Conservation (phyloP, 2,888 invertebrate genomes). For the Plebejus melissa region DNA sequence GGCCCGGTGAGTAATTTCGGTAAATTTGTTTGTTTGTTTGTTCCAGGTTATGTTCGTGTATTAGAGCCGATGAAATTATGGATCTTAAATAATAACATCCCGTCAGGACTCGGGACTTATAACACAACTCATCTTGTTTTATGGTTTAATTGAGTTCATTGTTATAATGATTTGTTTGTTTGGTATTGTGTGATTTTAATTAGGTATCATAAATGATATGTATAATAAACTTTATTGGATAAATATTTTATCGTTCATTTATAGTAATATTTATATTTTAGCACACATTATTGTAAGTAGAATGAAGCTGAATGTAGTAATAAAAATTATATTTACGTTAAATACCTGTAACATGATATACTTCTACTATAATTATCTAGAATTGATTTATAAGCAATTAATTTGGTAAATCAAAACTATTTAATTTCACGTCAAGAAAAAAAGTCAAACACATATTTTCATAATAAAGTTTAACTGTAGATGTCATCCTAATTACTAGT, state of each 20-base stretch:
- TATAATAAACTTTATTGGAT: neutral
- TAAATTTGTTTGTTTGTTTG: slow-evolving; percentile 76
- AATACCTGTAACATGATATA: neutral
- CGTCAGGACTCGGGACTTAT: slow-evolving; percentile 31
- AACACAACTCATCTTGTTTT: neutral
- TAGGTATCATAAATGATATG: neutral
- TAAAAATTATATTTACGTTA: neutral
- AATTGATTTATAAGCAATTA: too few species aligned
- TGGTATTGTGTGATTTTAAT: slow-evolving; percentile 28
- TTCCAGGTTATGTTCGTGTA: slow-evolving; percentile 61
- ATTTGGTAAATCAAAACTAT: too few species aligned
- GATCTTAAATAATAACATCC: slow-evolving; percentile 61
- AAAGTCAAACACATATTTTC: too few species aligned
- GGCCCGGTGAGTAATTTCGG: slow-evolving; percentile 66
- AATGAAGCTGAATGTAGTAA: neutral
- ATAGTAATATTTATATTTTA: neutral
- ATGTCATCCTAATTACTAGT: neutral
- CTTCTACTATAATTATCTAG: too few species aligned
- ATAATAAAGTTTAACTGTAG: neutral
- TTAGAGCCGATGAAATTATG: slow-evolving; percentile 61
- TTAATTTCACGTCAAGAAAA: too few species aligned
- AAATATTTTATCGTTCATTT: neutral
- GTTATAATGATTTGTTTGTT: slow-evolving; percentile 9
- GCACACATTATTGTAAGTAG: neutral
- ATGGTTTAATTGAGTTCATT: slow-evolving; percentile 2